Percentiles rank a stretch among this genome's conserved stretches.
Conservation (phyloP, 1,140 invertebrate genomes). For the Pseudomyrmex dendroicus region DNA sequence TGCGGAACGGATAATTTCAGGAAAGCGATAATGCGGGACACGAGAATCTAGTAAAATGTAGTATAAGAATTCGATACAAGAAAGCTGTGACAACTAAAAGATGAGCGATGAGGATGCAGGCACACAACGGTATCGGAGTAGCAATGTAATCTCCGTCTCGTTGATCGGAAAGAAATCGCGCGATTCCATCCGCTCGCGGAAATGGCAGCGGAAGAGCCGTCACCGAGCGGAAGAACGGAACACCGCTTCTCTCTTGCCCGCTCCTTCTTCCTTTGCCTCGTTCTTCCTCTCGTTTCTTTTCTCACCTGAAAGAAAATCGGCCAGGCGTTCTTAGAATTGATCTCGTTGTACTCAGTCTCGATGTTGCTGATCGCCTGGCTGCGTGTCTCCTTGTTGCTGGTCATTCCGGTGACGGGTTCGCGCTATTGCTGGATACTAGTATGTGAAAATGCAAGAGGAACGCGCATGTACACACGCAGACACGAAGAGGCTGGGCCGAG, state of each 20-base stretch:
- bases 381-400: constrained; percentile 63
- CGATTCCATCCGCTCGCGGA: constrained; percentile 12
- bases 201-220: constrained; percentile 32
- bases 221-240: constrained; percentile 27
- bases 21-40: constrained; percentile 18
- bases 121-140: not conserved
- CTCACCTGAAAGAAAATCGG: constrained; percentile 88
- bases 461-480: constrained; percentile 16
- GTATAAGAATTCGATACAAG: not conserved
- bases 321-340: constrained; percentile 88
- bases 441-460: constrained; percentile 50
- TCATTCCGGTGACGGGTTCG: constrained; percentile 70
- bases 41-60: not conserved
- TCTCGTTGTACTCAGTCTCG: constrained; percentile 89
- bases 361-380: constrained; percentile 85
- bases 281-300: not conserved
- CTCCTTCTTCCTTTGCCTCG: not conserved
- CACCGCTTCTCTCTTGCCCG: not conserved
- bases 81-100: not conserved
- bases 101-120: not conserved
- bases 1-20: not conserved
- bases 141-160: no score
- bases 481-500: constrained; percentile 67
- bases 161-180: not conserved
- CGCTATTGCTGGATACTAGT: constrained; percentile 21